phyloP scores from a whole-genome alignment of 2,888 invertebrate species.

The Chalcosyrphus nemorum region DNA sequence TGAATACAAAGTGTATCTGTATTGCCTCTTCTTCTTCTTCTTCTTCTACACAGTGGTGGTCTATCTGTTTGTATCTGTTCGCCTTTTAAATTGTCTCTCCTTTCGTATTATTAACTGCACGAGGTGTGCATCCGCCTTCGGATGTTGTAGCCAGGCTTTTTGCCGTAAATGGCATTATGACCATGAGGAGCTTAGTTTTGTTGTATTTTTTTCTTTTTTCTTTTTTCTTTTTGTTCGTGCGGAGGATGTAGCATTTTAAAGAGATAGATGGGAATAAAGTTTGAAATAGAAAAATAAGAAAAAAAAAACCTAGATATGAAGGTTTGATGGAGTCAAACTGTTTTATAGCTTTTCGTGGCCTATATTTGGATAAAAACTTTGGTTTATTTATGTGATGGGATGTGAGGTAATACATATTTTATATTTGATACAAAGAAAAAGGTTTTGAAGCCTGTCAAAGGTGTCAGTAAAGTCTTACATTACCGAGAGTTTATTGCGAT shows the following conservation, averaged over 20 bases:
- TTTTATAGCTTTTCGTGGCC: slow-evolving; percentile 30
- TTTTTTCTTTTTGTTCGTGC: slow-evolving; percentile 47
- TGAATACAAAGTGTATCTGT: slow-evolving; percentile 16
- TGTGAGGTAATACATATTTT: no score
- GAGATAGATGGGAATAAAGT: slow-evolving; percentile 7
- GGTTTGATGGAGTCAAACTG: not conserved
- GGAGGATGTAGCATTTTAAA: slow-evolving; percentile 60
- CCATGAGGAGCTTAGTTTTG: slow-evolving; percentile 77
- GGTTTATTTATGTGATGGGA: not conserved
- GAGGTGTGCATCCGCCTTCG: slow-evolving; percentile 72
- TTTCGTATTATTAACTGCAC: slow-evolving; percentile 65
- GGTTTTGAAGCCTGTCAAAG: no score
- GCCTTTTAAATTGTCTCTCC: slow-evolving; percentile 49
- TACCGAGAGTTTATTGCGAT: no score
- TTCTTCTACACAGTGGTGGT: not conserved
- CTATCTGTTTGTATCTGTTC: slow-evolving; percentile 22
- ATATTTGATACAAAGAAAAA: no score
- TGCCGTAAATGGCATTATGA: slow-evolving; percentile 79
- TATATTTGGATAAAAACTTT: slow-evolving; percentile 18
- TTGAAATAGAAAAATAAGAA: not conserved
- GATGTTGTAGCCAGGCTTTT: slow-evolving; percentile 76
- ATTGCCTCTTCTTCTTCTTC: slow-evolving; percentile 12
- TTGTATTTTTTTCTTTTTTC: slow-evolving; percentile 41
- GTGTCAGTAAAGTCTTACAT: no score
- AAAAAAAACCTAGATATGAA: not conserved